Conservation (phyloP, 2,888 invertebrate species). For the Fabriciana adippe region DNA sequence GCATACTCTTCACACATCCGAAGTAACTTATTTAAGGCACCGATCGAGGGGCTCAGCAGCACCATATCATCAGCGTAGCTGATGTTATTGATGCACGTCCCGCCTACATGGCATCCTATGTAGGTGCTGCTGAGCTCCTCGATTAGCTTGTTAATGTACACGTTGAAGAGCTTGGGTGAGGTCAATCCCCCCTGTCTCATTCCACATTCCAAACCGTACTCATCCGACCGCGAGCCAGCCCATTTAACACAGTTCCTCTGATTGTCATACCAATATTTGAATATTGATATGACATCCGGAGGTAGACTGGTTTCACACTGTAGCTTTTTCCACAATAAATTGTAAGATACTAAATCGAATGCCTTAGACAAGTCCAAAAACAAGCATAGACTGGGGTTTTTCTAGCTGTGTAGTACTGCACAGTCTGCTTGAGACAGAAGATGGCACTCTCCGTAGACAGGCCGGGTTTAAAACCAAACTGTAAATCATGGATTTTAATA, state of each 20-base stretch:
- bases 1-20: background rate
- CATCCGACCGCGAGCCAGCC: constrained; percentile 27
- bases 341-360: constrained; percentile 34
- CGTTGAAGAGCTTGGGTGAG: constrained; percentile 10
- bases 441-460: constrained; percentile 21
- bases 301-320: constrained; percentile 11
- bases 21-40: background rate
- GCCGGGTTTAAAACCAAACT: constrained; percentile 29
- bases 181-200: constrained; percentile 36
- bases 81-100: background rate
- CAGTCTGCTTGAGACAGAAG: constrained; percentile 18
- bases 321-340: constrained; percentile 34
- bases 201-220: constrained; percentile 34
- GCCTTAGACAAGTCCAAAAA: constrained; percentile 35
- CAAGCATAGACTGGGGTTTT: constrained; percentile 13
- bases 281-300: constrained; percentile 3
- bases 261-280: constrained; percentile 39
- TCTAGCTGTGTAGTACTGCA: background rate
- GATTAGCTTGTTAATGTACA: constrained; percentile 10
- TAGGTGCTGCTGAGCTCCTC: constrained; percentile 5
- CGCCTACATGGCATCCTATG: background rate
- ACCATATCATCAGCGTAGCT: constrained; percentile 9
- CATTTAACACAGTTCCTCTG: constrained; percentile 39
- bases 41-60: constrained; percentile 4
- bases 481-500: constrained; percentile 30